phyloP scores from a whole-genome alignment of 1,140 invertebrate genomes.

The Pseudobourletiella spinata region DNA sequence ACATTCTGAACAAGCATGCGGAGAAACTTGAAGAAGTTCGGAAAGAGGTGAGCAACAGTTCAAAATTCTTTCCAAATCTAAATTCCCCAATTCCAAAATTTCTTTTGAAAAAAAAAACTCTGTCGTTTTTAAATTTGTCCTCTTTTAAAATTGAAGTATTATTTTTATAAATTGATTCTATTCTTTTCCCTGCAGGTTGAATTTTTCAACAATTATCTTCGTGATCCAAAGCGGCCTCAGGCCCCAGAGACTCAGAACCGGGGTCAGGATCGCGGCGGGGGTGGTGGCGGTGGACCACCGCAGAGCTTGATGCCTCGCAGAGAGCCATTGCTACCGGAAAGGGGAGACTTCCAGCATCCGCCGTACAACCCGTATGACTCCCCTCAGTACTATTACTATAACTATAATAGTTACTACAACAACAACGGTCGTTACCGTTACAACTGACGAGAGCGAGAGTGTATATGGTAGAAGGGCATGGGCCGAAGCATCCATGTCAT shows the following conservation, averaged over 20 bases:
- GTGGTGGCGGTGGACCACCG: conserved; percentile 14
- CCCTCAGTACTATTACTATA: not conserved
- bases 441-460: too few species aligned
- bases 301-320: conserved; percentile 16
- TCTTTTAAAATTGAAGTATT: too few species aligned
- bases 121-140: too few species aligned
- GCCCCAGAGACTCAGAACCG: conserved; percentile 71
- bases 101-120: too few species aligned
- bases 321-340: conserved; percentile 26
- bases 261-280: conserved; percentile 8
- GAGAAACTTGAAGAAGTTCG: conserved; percentile 96
- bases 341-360: conserved; percentile 19
- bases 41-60: conserved; percentile 60
- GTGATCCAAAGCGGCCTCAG: conserved; percentile 88
- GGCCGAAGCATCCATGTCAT: too few species aligned
- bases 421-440: not conserved
- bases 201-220: conserved; percentile 97
- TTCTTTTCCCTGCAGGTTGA: conserved; percentile 61
- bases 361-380: conserved; percentile 20
- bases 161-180: too few species aligned
- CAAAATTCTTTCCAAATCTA: conserved; percentile 5
- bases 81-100: too few species aligned
- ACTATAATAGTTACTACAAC: not conserved
- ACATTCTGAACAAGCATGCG: conserved; percentile 94
- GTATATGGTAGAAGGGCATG: not conserved